Evolutionary conservation across 2,888 invertebrate species (phyloP).

Genomic region (Amblyjoppa fuscipennis): DNA sequence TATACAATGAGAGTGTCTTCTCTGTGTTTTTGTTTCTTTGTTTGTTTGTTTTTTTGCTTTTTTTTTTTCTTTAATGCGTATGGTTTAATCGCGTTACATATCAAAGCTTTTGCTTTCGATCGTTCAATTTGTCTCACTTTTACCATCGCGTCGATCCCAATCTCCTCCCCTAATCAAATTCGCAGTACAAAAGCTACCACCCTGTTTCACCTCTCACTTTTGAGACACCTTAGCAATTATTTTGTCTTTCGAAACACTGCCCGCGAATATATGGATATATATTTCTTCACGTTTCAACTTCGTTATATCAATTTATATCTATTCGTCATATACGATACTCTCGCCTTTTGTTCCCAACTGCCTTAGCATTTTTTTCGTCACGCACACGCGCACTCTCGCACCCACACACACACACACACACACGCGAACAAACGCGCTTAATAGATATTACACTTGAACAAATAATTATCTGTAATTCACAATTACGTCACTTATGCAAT

Average conservation of each 20-base stretch:
- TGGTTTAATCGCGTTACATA: slow-evolving; percentile 70
- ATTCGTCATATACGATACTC: slow-evolving; percentile 49
- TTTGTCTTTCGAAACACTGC: slow-evolving; percentile 77
- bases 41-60: neutral
- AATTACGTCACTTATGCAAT: slow-evolving; percentile 16
- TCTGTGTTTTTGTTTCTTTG: slow-evolving; percentile 8
- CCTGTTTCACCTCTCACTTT: slow-evolving; percentile 65
- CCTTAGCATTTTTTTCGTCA: slow-evolving; percentile 36
- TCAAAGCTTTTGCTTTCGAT: slow-evolving; percentile 27
- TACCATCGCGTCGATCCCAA: slow-evolving; percentile 38
- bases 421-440: slow-evolving; percentile 29
- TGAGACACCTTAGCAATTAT: slow-evolving; percentile 82
- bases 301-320: slow-evolving; percentile 46
- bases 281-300: slow-evolving; percentile 54
- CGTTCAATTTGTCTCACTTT: slow-evolving; percentile 31
- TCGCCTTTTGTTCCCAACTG: slow-evolving; percentile 35
- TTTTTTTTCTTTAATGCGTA: slow-evolving; percentile 10
- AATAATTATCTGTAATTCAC: slow-evolving; percentile 35
- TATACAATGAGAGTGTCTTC: slow-evolving; percentile 43
- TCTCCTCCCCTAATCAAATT: slow-evolving; percentile 46
- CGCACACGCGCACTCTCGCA: neutral
- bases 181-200: slow-evolving; percentile 64
- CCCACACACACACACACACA: slow-evolving; percentile 21
- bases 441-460: slow-evolving; percentile 41
- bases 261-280: slow-evolving; percentile 62